These are phyloP conservation scores for Lichenostomus cassidix DNA, from an alignment of 2,113 vertebrate genomes.

Conservation along the genomic window DNA sequence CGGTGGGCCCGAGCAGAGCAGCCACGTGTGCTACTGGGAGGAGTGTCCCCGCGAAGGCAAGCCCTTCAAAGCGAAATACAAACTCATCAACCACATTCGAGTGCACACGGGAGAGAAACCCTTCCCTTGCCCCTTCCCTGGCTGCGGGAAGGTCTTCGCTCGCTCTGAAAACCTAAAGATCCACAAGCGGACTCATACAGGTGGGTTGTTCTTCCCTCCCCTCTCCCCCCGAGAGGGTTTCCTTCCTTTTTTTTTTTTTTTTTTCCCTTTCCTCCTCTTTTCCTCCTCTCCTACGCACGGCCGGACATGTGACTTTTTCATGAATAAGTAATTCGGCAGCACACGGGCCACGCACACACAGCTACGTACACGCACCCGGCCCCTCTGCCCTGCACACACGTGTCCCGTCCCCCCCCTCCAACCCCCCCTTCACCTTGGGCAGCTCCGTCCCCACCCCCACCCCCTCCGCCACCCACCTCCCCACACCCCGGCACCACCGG, in stretches of 20 bases:
- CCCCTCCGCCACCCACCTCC: neutral
- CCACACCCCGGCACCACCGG: neutral
- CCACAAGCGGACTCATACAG: conserved; percentile 97
- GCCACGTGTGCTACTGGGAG: conserved; percentile 96
- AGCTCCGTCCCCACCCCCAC: neutral
- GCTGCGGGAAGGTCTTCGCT: conserved; percentile 91
- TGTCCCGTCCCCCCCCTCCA: neutral
- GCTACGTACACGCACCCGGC: conserved; percentile 16
- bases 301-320: conserved; percentile 75
- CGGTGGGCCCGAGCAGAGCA: conserved; percentile 96
- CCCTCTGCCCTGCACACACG: conserved; percentile 19
- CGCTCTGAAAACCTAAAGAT: conserved; percentile 97
- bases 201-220: conserved; percentile 72
- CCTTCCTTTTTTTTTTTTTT: neutral
- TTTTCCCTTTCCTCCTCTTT: neutral
- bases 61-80: conserved; percentile 98
- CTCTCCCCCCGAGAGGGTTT: neutral
- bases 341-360: conserved; percentile 31
- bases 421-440: neutral
- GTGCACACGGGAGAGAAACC: conserved; percentile 80
- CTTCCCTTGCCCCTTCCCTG: conserved; percentile 45
- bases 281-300: neutral
- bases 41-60: conserved; percentile 95
- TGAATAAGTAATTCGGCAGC: conserved; percentile 77
- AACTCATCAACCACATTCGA: conserved; percentile 96